Evolutionary conservation across 1,140 invertebrate genomes (phyloP).

Genomic region (Watersipora subatra): DNA sequence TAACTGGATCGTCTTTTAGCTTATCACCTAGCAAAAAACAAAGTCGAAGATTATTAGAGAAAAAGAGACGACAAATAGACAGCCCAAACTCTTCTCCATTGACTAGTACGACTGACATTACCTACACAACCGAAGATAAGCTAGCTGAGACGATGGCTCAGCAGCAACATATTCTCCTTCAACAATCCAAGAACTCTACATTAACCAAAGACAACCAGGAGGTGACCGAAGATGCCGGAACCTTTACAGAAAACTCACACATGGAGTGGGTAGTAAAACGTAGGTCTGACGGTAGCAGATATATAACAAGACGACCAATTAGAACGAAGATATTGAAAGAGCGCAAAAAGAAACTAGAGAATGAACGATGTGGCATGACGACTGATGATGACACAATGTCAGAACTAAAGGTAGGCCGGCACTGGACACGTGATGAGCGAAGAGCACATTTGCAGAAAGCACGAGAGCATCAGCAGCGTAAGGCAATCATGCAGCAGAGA

Average conservation of each 20-base stretch:
- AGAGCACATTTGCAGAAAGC: constrained; percentile 59
- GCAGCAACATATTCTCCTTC: not conserved
- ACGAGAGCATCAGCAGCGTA: constrained; percentile 46
- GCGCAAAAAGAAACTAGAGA: constrained; percentile 52
- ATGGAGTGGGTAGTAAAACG: constrained; percentile 71
- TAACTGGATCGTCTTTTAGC: constrained; percentile 27
- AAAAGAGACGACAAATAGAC: constrained; percentile 7
- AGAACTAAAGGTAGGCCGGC: constrained; percentile 63
- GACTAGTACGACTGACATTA: not conserved
- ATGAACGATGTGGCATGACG: constrained; percentile 57
- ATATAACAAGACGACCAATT: constrained; percentile 59
- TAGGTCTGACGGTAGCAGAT: constrained; percentile 60
- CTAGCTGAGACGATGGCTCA: not conserved
- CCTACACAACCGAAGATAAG: not conserved
- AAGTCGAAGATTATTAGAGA: constrained; percentile 32
- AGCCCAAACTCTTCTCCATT: not conserved
- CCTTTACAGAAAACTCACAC: constrained; percentile 11
- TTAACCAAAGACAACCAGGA: not conserved
- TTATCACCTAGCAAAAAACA: constrained; percentile 24
- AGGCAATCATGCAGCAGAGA: constrained; percentile 28
- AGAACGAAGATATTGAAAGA: constrained; percentile 56
- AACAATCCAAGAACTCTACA: not conserved
- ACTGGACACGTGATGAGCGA: constrained; percentile 66
- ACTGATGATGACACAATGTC: constrained; percentile 70
- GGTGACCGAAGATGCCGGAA: not conserved